Conservation (phyloP, 2,888 invertebrate genomes). For the Icerya purchasi region DNA sequence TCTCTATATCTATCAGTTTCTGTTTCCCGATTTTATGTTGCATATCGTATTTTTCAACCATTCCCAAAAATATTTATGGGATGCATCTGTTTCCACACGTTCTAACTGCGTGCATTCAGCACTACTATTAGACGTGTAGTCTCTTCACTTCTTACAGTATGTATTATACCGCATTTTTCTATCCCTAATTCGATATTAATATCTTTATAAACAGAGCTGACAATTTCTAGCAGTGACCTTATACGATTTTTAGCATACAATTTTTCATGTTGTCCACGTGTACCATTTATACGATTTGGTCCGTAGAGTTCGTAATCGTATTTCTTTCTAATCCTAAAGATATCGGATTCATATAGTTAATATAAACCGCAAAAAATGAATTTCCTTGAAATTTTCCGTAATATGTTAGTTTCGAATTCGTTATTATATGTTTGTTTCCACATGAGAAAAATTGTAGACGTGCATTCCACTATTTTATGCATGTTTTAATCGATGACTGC, state of each 20-base stretch:
- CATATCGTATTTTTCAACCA: conserved; percentile 3
- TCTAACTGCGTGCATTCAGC: conserved; percentile 7
- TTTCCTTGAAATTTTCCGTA: too few species aligned
- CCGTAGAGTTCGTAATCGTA: conserved; percentile 1
- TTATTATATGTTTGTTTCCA: too few species aligned
- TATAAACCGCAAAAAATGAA: too few species aligned
- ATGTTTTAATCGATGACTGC: too few species aligned
- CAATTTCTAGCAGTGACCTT: conserved; percentile 8
- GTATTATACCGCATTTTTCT: conserved; percentile 15
- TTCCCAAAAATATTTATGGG: conserved; percentile 15
- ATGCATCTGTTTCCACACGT: conserved; percentile 5
- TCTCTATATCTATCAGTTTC: conserved; percentile 6
- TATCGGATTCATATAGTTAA: conserved; percentile 5
- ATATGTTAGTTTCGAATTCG: too few species aligned
- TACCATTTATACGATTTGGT: conserved; percentile 14
- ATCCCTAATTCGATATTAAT: conserved; percentile 16
- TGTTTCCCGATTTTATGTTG: conserved; percentile 10
- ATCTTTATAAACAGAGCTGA: conserved; percentile 12
- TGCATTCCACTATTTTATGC: too few species aligned
- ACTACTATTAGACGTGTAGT: neutral
- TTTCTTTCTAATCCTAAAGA: conserved; percentile 1
- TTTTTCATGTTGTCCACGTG: conserved; percentile 18
- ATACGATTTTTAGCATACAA: conserved; percentile 12
- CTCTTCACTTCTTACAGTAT: conserved; percentile 5
- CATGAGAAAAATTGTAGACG: too few species aligned